Evolutionary conservation across 2,888 invertebrate species (phyloP).

Genomic region (Hemithea aestivaria): DNA sequence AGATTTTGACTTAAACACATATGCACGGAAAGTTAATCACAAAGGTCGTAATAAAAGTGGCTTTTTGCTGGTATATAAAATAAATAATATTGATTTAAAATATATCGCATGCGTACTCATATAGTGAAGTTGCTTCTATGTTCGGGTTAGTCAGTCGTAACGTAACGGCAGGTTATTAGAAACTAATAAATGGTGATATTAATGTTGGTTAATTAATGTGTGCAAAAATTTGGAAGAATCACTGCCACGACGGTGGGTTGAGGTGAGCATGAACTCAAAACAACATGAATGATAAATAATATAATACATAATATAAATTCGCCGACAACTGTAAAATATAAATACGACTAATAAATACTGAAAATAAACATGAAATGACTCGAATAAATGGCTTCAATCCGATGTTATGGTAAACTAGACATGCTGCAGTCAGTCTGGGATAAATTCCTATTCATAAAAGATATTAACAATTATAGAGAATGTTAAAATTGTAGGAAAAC

Average conservation of each 20-base stretch:
- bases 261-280: conserved; percentile 40
- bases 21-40: too few species aligned
- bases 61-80: neutral
- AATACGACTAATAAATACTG: conserved; percentile 20
- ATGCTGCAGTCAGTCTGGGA: conserved; percentile 67
- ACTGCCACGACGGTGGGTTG: conserved; percentile 53
- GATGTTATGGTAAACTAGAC: conserved; percentile 40
- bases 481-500: conserved; percentile 30
- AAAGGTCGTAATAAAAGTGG: too few species aligned
- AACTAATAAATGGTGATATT: conserved; percentile 42
- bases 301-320: conserved; percentile 14
- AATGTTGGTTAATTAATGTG: conserved; percentile 34
- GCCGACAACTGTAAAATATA: conserved; percentile 23
- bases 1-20: too few species aligned
- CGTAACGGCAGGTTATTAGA: conserved; percentile 39
- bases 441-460: conserved; percentile 8
- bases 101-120: conserved; percentile 5
- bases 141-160: conserved; percentile 29
- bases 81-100: neutral
- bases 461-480: conserved; percentile 9
- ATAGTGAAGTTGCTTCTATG: conserved; percentile 31
- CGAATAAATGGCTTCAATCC: conserved; percentile 29
- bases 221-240: conserved; percentile 51
- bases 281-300: conserved; percentile 37
- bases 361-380: conserved; percentile 16